Evolutionary conservation across 2,888 invertebrate species (phyloP), one percentile per base, ranked within the genome.

Genomic region (Masnerella sp.): DNA sequence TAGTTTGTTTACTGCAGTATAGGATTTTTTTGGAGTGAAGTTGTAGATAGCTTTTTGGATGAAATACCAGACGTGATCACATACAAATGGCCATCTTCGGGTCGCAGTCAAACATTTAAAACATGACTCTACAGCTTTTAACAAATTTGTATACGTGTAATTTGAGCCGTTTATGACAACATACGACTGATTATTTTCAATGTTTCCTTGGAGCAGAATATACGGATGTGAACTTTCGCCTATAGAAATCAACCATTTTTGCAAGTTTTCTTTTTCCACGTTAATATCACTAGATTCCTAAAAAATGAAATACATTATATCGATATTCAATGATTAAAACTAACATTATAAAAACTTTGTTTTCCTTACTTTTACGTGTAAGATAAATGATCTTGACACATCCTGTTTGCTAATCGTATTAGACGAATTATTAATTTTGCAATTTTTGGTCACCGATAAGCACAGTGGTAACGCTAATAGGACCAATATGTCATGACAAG

Each of bases 21-120:
- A 42, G n/a, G 40, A 42, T 11, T 42, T 42, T 3, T 5, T 2
- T 7, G 25, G 12, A 22, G 17, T 14, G 12, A 15, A 8, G 5
- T 12, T n/a, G 12, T 43, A 43, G 2, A 43, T 25, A 2, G 14
- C 11, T 11, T 34, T 34, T 25, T 43, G 22, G 14, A 43, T 43
- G 9, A 43, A 43, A 17, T 9, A 18, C 47, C 47, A 47, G 5
- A 47, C 17, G 47, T 47, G 30, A 17, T 47, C 47, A 15, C 47
- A 47, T 9, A 15, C 1, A 22, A 15, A 15, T 9, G 47, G 47
- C 14, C 12, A 15, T 17, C 17, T 30, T 15, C 12, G 47, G 5
- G 28, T 14, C 7, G 45, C 25, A 5, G 15, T n/a, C 15, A 25
- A 12, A 15, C 45, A 45, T 25, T 45, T 45, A n/a, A 28, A 45